Percentiles rank a stretch among this genome's conserved stretches.
phyloP scores from a whole-genome alignment of 2,888 invertebrate genomes.

The Eristalis arbustorum region DNA sequence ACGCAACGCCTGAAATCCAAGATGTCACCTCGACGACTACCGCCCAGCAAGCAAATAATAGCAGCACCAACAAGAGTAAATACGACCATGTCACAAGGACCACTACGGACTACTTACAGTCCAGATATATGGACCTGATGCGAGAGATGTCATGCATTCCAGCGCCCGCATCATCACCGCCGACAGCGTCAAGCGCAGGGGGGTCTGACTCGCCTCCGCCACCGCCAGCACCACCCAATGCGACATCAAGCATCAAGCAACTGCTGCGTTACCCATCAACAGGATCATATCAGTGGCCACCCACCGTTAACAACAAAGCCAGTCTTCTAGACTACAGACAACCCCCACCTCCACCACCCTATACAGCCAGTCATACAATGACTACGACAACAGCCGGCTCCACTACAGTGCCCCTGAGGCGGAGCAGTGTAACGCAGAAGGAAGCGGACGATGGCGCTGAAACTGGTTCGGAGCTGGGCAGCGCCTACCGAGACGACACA shows the following conservation, averaged over 20 bases:
- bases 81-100: constrained; percentile 72
- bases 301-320: constrained; percentile 66
- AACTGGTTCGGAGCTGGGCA: constrained; percentile 44
- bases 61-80: constrained; percentile 69
- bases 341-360: constrained; percentile 74
- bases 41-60: constrained; percentile 61
- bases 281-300: constrained; percentile 62
- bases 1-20: constrained; percentile 33
- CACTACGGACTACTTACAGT: constrained; percentile 73
- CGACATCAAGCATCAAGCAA: constrained; percentile 54
- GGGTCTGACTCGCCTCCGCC: constrained; percentile 65
- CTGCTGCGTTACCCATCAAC: constrained; percentile 66
- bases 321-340: constrained; percentile 73
- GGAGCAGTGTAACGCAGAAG: constrained; percentile 45
- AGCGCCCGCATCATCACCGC: constrained; percentile 61
- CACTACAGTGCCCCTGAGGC: constrained; percentile 60
- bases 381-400: constrained; percentile 39
- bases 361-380: constrained; percentile 72
- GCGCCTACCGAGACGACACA: constrained; percentile 62
- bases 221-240: constrained; percentile 66
- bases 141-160: constrained; percentile 69
- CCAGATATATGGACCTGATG: constrained; percentile 71
- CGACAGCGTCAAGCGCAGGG: constrained; percentile 38
- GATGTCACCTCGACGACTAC: constrained; percentile 48
- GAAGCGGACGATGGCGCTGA: constrained; percentile 56